Evolutionary conservation across 2,797 vertebrate genomes (phyloP).

Genomic region (Hapalemur alaotrensis): DNA sequence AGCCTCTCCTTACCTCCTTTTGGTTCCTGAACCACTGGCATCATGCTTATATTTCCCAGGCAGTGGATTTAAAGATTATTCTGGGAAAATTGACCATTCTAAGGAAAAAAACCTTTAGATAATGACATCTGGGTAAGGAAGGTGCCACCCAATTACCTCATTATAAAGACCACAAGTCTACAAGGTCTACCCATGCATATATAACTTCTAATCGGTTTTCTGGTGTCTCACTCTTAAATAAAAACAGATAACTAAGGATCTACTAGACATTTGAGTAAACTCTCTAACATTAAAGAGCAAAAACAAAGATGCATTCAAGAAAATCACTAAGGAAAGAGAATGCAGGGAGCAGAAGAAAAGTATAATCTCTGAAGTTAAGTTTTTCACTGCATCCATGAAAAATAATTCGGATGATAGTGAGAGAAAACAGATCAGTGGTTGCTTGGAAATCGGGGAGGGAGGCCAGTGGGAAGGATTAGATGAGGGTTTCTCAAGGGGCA

Average conservation of each 20-base stretch:
- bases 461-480: not conserved
- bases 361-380: not conserved
- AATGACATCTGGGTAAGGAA: not conserved
- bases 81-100: not conserved
- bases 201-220: not conserved
- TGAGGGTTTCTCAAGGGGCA: not conserved
- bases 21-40: not conserved
- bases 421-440: not conserved
- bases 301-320: constrained; percentile 28
- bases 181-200: not conserved
- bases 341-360: not conserved
- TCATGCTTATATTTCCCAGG: not conserved
- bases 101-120: not conserved
- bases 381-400: not conserved
- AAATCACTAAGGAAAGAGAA: not conserved
- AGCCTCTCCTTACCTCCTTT: not conserved
- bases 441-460: not conserved
- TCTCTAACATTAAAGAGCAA: constrained; percentile 9
- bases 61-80: not conserved
- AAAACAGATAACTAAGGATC: not conserved
- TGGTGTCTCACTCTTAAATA: not conserved
- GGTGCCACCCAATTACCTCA: not conserved
- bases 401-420: not conserved
- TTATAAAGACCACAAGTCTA: not conserved
- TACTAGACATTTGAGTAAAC: constrained; percentile 2